These are phyloP conservation scores for Eudyptes chrysolophus DNA, from an alignment of 2,113 vertebrate species.

Conservation along the genomic window DNA sequence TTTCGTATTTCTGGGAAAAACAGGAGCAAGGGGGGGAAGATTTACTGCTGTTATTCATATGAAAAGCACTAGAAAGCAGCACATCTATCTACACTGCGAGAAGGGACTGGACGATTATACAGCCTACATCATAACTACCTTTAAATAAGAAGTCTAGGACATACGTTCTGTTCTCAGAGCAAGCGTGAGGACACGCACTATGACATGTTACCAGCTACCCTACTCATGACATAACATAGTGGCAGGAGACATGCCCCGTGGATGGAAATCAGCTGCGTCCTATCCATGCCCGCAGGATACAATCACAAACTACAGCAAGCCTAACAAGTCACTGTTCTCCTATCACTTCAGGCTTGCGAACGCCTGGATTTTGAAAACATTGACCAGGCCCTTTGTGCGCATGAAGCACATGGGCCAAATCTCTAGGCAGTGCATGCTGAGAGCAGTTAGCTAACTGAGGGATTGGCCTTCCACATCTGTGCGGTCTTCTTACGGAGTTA, in stretches of 20 bases:
- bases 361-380: background rate
- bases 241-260: background rate
- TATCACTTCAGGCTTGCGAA: background rate
- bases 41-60: background rate
- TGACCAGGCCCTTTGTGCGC: background rate
- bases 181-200: background rate
- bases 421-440: background rate
- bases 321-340: background rate
- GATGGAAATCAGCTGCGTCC: background rate
- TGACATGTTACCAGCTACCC: background rate
- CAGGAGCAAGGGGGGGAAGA: rapidly evolving
- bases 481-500: background rate
- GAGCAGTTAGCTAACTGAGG: background rate
- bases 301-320: background rate
- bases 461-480: background rate
- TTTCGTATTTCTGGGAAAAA: background rate
- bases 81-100: background rate
- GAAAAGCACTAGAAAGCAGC: background rate
- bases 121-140: background rate
- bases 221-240: background rate
- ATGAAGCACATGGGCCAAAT: background rate
- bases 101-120: background rate
- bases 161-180: background rate
- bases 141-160: background rate
- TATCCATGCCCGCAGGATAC: background rate